A percentile compares a stretch with the other conserved stretches of the same genome.
Evolutionary conservation across 2,888 invertebrate species (phyloP).

Genomic region (Dicroscelio sp.): DNA sequence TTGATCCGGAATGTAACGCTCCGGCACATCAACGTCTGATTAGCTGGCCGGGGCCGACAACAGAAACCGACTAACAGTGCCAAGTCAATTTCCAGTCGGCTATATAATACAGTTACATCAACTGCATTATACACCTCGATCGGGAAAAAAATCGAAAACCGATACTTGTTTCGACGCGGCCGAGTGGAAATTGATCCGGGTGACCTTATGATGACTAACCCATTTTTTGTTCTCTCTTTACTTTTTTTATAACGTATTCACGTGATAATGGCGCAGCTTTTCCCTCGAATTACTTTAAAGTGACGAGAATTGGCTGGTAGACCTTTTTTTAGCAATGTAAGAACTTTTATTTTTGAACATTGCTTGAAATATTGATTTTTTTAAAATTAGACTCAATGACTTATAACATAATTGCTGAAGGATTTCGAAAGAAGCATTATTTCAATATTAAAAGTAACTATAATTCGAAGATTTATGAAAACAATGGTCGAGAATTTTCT

Average conservation of each 20-base stretch:
- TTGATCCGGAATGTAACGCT: too few relatives aligned
- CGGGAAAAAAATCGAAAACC: conserved; percentile 65
- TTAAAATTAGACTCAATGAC: too few relatives aligned
- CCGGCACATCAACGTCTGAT: conserved; percentile 61
- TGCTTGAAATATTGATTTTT: too few relatives aligned
- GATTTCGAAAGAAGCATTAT: too few relatives aligned
- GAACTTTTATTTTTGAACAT: too few relatives aligned
- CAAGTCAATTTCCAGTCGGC: conserved; percentile 66
- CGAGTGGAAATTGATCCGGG: conserved; percentile 62
- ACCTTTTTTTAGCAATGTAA: too few relatives aligned
- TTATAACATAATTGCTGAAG: too few relatives aligned
- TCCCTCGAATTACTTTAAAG: conserved; percentile 15
- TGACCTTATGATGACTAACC: conserved; percentile 72
- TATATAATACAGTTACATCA: conserved; percentile 60
- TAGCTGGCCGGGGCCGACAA: conserved; percentile 47
- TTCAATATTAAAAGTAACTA: too few relatives aligned
- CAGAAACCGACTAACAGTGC: conserved; percentile 58
- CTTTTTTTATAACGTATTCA: conserved; percentile 1
- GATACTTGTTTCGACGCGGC: conserved; percentile 50
- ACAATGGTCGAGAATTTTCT: too few relatives aligned
- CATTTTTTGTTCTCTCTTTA: conserved; percentile 28
- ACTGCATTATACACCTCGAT: conserved; percentile 42
- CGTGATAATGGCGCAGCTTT: conserved; percentile 37
- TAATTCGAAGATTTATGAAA: too few relatives aligned
- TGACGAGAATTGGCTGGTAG: conserved; percentile 10